Conservation (phyloP, 2,797 vertebrate species). For the Aphelocoma californica region DNA sequence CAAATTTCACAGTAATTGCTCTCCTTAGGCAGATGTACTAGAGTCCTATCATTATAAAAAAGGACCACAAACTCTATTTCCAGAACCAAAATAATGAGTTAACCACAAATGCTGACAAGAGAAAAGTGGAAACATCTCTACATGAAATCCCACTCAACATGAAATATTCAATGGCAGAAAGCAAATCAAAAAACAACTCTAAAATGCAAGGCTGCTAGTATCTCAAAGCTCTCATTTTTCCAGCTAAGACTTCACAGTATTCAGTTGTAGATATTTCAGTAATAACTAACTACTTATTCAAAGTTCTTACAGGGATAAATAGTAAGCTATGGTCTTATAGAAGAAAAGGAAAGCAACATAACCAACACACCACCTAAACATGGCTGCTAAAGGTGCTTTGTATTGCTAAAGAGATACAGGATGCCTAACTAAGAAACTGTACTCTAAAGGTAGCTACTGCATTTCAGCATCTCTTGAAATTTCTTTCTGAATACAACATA, state of each 20-base stretch:
- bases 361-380: background rate
- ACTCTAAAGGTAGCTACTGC: background rate
- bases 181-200: background rate
- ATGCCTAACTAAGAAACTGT: background rate
- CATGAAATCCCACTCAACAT: background rate
- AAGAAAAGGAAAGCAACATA: background rate
- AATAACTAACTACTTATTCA: background rate
- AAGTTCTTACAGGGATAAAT: background rate
- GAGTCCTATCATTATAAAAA: background rate
- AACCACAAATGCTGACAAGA: background rate
- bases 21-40: background rate
- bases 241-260: background rate
- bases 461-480: conserved; percentile 12
- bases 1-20: background rate
- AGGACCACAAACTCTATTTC: background rate
- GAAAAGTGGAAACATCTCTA: background rate
- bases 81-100: background rate
- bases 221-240: background rate
- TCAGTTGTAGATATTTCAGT: background rate
- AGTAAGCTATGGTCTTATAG: background rate
- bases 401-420: background rate
- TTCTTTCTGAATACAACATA: conserved; percentile 33
- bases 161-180: background rate
- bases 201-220: background rate
- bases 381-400: background rate